Base-by-base conservation (phyloP, 2,888 invertebrate genomes). In the Acrobasis suavella region DNA sequence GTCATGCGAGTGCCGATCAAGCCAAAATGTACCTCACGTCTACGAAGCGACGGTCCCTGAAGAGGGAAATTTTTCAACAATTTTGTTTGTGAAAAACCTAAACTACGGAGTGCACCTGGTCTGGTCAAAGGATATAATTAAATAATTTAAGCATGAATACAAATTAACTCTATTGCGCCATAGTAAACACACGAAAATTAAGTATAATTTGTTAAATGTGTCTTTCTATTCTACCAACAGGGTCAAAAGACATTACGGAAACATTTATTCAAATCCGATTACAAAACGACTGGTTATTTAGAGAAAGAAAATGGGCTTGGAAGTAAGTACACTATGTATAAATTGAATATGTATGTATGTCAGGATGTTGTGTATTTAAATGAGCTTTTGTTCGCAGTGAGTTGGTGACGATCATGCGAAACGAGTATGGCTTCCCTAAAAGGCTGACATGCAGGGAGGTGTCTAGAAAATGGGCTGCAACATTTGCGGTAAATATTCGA, bases 231-330 rank as follows among this genome's bases (percentile, higher is more conserved):
- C n/a, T n/a, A n/a, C 70, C 82, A 76, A 7, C 80, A 93, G 93
- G 93, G 93, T 82, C 91, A 1, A 88, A 86, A 73, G 86, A 92
- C 65, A 87, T 92, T 58, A 92, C 92, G 5, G 91, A 92, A 70
- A 81, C 86, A 5, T 92, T 92, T 64, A 89, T 93, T 71, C 91
- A 92, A 70, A 82, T 92, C 32, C 79, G 92, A 62, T 64, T 92
- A 58, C 92, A 92, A 74, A 84, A 93, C 65, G 92, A 93, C 66
- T 89, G 87, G 87, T 67, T 93, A 66, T 93, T 92, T 66, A 82
- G 84, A 68, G 85, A 87, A 68, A 85, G 81, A 65, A 87, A 88
- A 71, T 88, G 89, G 82, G 86, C 90, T 22, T 93, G 93, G 93
- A 88, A 85, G 93, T 93, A 76, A 85, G 90, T 78, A 46, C 63